Conservation (phyloP, 2,888 invertebrate species). For the Heliconius sara region DNA sequence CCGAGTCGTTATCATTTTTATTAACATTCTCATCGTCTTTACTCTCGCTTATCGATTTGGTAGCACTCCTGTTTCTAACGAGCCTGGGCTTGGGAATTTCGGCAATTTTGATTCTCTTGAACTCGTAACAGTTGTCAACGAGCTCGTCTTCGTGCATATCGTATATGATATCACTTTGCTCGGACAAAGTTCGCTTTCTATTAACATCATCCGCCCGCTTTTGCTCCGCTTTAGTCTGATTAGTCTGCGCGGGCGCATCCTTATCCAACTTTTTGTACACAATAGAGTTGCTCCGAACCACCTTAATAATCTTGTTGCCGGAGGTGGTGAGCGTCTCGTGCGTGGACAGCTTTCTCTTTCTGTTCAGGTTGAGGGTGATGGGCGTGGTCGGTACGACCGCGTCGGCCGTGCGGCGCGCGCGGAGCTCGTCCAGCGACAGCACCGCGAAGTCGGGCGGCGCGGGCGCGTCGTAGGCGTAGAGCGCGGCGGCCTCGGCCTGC, state of each 20-base stretch:
- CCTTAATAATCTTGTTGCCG: conserved; percentile 77
- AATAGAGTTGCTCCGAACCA: conserved; percentile 76
- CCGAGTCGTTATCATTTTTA: conserved; percentile 67
- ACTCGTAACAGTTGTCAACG: conserved; percentile 73
- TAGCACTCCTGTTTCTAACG: conserved; percentile 64
- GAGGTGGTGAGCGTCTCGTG: conserved; percentile 73
- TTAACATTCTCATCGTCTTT: conserved; percentile 55
- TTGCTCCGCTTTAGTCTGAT: conserved; percentile 57
- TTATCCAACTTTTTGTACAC: conserved; percentile 75
- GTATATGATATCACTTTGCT: conserved; percentile 65
- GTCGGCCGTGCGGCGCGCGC: conserved; percentile 44
- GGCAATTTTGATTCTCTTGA: conserved; percentile 71
- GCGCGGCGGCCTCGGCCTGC: conserved; percentile 89
- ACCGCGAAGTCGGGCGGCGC: conserved; percentile 74
- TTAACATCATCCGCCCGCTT: conserved; percentile 58
- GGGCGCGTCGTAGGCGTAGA: conserved; percentile 85
- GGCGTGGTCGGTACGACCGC: conserved; percentile 58
- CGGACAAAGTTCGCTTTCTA: conserved; percentile 74
- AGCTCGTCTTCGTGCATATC: conserved; percentile 71
- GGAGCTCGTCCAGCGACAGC: conserved; percentile 78
- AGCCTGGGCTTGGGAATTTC: conserved; percentile 70
- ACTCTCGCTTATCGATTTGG: conserved; percentile 53
- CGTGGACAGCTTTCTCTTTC: conserved; percentile 74
- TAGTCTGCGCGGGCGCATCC: conserved; percentile 53
- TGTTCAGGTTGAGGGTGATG: conserved; percentile 68